phyloP scores from a whole-genome alignment of 2,113 vertebrate species.

The rabbit (Oryctolagus cuniculus) region DNA sequence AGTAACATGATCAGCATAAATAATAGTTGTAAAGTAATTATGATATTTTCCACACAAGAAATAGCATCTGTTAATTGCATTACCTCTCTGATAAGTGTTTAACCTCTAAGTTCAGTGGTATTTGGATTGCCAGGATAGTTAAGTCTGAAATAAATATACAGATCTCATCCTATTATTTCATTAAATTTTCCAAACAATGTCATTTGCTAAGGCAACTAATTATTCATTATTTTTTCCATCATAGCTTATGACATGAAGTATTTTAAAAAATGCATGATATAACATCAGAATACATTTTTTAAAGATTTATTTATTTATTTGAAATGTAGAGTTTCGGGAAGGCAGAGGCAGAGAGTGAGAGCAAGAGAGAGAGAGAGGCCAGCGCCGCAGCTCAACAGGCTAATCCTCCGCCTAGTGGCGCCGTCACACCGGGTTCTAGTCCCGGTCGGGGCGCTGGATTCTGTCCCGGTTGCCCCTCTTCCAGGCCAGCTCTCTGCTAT shows the following conservation, averaged over 20 bases:
- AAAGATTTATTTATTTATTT: too few species aligned
- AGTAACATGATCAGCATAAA: background rate
- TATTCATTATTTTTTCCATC: background rate
- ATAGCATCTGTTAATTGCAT: background rate
- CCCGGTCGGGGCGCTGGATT: too few species aligned
- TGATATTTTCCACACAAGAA: background rate
- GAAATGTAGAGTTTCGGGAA: too few species aligned
- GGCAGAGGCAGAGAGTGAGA: too few species aligned
- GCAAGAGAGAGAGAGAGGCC: too few species aligned
- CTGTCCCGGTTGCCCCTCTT: too few species aligned
- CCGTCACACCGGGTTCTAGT: too few species aligned
- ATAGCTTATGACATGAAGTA: background rate
- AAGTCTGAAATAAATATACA: background rate
- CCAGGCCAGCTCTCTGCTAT: too few species aligned
- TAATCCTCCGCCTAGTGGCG: too few species aligned
- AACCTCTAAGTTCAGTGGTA: background rate
- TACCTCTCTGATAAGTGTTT: slow-evolving; percentile 1
- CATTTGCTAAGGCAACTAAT: slow-evolving; percentile 22
- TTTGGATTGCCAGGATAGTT: background rate
- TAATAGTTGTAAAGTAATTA: background rate
- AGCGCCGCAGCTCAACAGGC: too few species aligned
- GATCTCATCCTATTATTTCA: background rate
- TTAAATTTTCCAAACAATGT: slow-evolving; percentile 3
- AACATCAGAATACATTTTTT: background rate
- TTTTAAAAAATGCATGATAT: background rate